Evolutionary conservation across 1,140 invertebrate genomes (phyloP).

Genomic region (Anastrepha ludens): DNA sequence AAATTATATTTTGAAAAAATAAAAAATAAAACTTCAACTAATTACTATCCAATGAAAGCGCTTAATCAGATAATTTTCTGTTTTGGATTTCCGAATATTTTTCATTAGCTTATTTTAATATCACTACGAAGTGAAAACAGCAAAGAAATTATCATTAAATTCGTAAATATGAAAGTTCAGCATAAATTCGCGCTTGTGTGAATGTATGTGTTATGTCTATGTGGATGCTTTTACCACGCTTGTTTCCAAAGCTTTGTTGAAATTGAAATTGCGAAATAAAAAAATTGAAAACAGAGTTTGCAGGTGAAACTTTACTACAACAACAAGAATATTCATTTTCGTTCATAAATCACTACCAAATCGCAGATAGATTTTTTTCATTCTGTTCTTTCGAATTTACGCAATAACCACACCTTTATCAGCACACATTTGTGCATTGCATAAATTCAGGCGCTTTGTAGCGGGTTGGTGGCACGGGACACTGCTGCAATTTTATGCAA

Average conservation of each 20-base stretch:
- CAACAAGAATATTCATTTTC: conserved; percentile 7
- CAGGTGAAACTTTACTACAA: not conserved
- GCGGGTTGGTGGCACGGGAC: not conserved
- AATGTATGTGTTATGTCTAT: too few species aligned
- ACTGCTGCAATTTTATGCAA: conserved; percentile 18
- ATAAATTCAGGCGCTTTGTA: conserved; percentile 19
- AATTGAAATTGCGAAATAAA: not conserved
- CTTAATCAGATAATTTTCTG: too few species aligned
- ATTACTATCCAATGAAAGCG: too few species aligned
- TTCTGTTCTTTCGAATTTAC: not conserved
- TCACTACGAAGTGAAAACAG: too few species aligned
- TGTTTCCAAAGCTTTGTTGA: not conserved
- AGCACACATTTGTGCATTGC: conserved; percentile 25
- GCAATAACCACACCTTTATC: conserved; percentile 3
- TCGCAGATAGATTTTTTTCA: not conserved
- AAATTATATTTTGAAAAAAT: too few species aligned
- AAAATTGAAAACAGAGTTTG: not conserved
- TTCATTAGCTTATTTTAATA: too few species aligned
- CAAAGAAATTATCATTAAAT: too few species aligned
- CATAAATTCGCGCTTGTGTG: not conserved
- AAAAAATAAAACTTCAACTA: too few species aligned
- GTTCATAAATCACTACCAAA: conserved; percentile 27
- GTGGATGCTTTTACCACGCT: not conserved
- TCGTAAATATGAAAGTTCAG: not conserved
- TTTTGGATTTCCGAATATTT: too few species aligned